These are phyloP conservation scores for Anthoptus insignis DNA, from an alignment of 2,888 invertebrate species.

Conservation along the genomic window DNA sequence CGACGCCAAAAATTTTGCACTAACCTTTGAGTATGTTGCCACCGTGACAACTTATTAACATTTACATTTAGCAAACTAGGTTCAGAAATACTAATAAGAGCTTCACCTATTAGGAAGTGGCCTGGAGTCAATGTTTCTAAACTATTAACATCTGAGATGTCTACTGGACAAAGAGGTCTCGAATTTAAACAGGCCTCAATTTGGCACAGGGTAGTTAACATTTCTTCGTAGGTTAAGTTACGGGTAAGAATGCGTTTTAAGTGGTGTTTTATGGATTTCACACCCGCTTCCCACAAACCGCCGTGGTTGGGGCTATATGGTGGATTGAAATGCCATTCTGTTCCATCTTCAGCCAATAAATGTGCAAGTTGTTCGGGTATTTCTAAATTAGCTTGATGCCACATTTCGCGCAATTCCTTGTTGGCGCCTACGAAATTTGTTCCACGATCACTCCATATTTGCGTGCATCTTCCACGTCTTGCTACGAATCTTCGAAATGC, in stretches of 20 bases:
- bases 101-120: conserved; percentile 41
- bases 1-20: conserved; percentile 43
- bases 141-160: neutral
- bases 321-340: conserved; percentile 49
- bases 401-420: conserved; percentile 34
- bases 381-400: conserved; percentile 5
- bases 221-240: conserved; percentile 25
- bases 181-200: conserved; percentile 1
- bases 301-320: conserved; percentile 45
- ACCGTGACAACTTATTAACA: conserved; percentile 36
- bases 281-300: conserved; percentile 50
- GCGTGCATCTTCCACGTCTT: conserved; percentile 44
- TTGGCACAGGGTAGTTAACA: neutral
- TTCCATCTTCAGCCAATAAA: conserved; percentile 34
- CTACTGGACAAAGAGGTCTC: neutral
- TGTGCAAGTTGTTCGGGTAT: conserved; percentile 23
- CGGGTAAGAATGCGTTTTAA: conserved; percentile 36
- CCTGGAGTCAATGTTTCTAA: conserved; percentile 37
- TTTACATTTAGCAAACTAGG: conserved; percentile 10
- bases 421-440: conserved; percentile 48
- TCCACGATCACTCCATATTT: conserved; percentile 50
- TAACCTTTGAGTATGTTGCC: conserved; percentile 40
- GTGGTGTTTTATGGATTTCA: conserved; percentile 46
- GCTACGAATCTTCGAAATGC: conserved; percentile 46
- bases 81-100: conserved; percentile 22